Percentiles rank a stretch among this genome's conserved stretches.
Evolutionary conservation across 2,797 vertebrate genomes (phyloP).

Genomic region (Sebastes elongatus): DNA sequence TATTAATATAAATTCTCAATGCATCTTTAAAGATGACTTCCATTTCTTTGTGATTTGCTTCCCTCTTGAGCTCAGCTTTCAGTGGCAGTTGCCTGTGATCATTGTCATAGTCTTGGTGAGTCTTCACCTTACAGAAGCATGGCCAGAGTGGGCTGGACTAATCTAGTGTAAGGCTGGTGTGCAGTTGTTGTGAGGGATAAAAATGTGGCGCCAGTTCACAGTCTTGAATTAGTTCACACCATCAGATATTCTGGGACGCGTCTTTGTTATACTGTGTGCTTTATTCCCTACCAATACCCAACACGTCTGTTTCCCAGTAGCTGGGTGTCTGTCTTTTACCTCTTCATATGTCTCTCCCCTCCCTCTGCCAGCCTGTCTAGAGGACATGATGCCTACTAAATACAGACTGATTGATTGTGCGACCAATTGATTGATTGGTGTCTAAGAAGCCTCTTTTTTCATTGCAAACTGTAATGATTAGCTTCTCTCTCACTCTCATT

Average conservation of each 20-base stretch:
- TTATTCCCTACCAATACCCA: conserved; percentile 2
- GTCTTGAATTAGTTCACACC: not conserved
- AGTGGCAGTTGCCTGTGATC: not conserved
- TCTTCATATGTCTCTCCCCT: conserved; percentile 4
- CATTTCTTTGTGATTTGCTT: not conserved
- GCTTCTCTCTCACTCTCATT: conserved; percentile 15
- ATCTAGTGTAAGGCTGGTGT: not conserved
- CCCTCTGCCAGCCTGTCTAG: conserved; percentile 38
- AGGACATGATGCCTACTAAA: conserved; percentile 45
- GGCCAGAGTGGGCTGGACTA: not conserved
- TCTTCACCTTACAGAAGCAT: not conserved
- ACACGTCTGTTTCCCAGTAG: conserved; percentile 21
- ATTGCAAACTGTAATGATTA: conserved; percentile 60
- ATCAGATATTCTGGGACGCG: conserved; percentile 4
- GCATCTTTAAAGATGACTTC: not conserved
- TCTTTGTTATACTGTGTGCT: conserved; percentile 3
- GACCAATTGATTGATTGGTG: conserved; percentile 59
- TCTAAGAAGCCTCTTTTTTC: conserved; percentile 55
- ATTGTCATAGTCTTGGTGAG: not conserved
- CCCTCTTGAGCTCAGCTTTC: not conserved
- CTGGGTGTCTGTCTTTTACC: conserved; percentile 23
- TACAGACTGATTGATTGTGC: conserved; percentile 65
- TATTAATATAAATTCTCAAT: no score
- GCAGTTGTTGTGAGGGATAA: not conserved
- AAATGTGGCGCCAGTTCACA: not conserved